These are phyloP conservation scores for Cephalopterus ornatus DNA, from an alignment of 2,113 vertebrate genomes.

Conservation along the genomic window DNA sequence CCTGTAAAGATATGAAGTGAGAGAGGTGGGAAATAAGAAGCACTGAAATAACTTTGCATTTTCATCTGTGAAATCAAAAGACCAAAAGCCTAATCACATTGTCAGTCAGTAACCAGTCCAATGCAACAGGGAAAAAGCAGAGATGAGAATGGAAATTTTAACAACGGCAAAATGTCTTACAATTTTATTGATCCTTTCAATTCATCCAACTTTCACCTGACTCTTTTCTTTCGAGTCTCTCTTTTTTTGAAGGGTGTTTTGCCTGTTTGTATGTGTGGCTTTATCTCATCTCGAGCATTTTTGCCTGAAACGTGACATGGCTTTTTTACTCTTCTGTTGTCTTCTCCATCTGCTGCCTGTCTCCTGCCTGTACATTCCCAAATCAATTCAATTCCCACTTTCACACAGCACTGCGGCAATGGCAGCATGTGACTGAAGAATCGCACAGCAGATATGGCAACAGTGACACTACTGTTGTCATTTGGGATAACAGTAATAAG, in stretches of 20 bases:
- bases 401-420: background rate
- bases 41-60: background rate
- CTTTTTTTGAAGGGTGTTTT: background rate
- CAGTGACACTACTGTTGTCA: background rate
- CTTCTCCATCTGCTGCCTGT: rapidly evolving
- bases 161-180: background rate
- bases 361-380: background rate
- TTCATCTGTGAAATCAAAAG: background rate
- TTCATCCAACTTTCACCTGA: background rate
- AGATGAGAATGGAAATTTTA: background rate
- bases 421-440: background rate
- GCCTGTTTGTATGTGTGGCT: rapidly evolving
- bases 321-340: background rate
- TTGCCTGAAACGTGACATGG: background rate
- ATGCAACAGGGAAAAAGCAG: background rate
- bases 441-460: background rate
- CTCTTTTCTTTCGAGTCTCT: background rate
- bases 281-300: background rate
- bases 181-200: background rate
- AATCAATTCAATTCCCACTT: background rate
- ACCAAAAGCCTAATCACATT: background rate
- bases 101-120: background rate
- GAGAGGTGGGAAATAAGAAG: background rate
- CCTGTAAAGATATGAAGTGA: background rate
- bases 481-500: background rate